Evolutionary conservation across 2,797 vertebrate species (phyloP).

Genomic region (Gobio occitaniae): DNA sequence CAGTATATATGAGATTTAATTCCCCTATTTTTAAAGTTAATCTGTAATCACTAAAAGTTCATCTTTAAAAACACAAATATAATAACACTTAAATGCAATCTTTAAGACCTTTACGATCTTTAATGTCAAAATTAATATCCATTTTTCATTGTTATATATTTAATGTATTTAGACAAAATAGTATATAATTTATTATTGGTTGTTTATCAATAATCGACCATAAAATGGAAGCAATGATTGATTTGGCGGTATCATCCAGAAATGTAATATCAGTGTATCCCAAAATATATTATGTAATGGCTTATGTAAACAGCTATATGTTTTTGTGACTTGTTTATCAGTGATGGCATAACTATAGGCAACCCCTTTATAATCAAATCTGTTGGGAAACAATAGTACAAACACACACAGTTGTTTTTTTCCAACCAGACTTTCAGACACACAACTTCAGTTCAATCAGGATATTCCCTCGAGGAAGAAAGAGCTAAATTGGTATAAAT

Average conservation of each 20-base stretch:
- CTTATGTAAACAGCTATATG: too few relatives aligned
- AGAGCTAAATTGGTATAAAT: background rate
- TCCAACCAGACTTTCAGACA: background rate
- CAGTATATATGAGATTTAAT: background rate
- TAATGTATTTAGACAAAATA: background rate
- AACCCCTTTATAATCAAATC: background rate
- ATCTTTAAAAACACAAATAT: background rate
- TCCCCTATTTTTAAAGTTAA: background rate
- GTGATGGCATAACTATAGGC: background rate
- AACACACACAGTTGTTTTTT: slow-evolving; percentile 36
- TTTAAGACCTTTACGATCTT: background rate
- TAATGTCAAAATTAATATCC: background rate
- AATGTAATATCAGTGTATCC: background rate
- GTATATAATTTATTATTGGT: background rate
- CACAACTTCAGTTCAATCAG: slow-evolving; percentile 2
- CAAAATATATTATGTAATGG: background rate
- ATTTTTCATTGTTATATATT: background rate
- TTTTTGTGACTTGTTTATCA: slow-evolving; percentile 24
- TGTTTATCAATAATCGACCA: background rate
- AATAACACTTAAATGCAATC: background rate
- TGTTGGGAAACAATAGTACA: slow-evolving; percentile 6
- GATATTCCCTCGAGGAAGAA: background rate
- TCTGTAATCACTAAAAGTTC: too few relatives aligned
- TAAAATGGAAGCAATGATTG: background rate
- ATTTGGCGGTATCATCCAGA: background rate